phyloP scores from a whole-genome alignment of 2,888 invertebrate genomes.

The Drosophila borborema region DNA sequence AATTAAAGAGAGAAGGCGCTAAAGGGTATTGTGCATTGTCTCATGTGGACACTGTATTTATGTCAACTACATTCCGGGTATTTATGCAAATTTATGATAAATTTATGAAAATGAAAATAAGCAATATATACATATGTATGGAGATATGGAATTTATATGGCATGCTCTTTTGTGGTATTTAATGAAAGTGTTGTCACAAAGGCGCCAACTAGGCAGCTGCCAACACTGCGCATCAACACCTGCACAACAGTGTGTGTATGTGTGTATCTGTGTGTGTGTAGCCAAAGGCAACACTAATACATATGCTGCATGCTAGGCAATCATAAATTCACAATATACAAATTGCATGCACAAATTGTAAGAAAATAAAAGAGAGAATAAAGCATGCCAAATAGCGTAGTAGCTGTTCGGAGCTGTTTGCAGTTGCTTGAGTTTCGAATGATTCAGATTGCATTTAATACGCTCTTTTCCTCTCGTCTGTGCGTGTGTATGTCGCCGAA shows the following conservation, averaged over 20 bases:
- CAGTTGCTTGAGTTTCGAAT: constrained; percentile 13
- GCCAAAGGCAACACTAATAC: constrained; percentile 41
- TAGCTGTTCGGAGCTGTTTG: constrained; percentile 36
- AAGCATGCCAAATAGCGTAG: constrained; percentile 30
- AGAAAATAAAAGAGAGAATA: constrained; percentile 26
- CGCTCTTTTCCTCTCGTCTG: neutral
- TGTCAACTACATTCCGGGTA: constrained; percentile 31
- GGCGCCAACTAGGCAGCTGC: constrained; percentile 74
- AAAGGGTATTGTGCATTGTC: neutral
- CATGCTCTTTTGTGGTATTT: constrained; percentile 37
- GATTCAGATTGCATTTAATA: constrained; percentile 13
- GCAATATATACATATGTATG: neutral
- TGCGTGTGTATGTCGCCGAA: constrained; percentile 10
- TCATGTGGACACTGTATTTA: neutral
- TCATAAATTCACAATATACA: constrained; percentile 60
- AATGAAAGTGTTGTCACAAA: constrained; percentile 66
- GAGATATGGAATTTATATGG: neutral
- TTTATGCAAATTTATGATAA: constrained; percentile 70
- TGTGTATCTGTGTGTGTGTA: constrained; percentile 26
- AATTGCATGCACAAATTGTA: constrained; percentile 26
- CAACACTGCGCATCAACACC: constrained; percentile 77
- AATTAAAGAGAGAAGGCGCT: constrained; percentile 8
- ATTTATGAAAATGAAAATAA: constrained; percentile 70
- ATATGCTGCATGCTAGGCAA: constrained; percentile 41
- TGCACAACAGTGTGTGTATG: constrained; percentile 30